Evolutionary conservation across 1,140 invertebrate genomes (phyloP), one percentile per base, ranked within the genome.

Genomic region (Leptopilina boulardi): DNA sequence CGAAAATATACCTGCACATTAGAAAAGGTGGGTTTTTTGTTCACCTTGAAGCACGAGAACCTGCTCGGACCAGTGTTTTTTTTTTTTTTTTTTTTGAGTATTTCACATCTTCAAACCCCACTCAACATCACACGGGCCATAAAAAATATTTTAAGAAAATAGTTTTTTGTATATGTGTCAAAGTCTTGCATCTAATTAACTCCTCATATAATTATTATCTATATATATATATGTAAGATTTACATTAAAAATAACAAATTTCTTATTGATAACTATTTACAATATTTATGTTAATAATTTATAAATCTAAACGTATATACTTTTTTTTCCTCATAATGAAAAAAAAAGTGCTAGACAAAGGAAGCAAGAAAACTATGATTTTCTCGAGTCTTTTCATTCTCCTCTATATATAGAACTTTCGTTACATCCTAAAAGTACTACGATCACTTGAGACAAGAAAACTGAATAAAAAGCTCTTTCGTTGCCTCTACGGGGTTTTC

Each of bases 1-100:
- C 47, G 71, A 80, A 80, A 75, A 80, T 82, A 75, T 80, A 77
- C 77, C 41, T 73, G 75, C 71, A 76, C 71, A 47, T 75, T 79
- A 66, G 23, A 4, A 26, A 15, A 34, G 10, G 26, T 5, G 11
- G 23, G 23, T n/a, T 66, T 30, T 13, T 3, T n/a, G 2, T 66
- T 66, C 59, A 23, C 59, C 59, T 66, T 66, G 21, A 66, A 66
- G 23, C 59, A 66, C 47, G 6, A 51, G 15, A 51, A 51, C 47
- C 2, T 51, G 47, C 47, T 51, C n/a, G 47, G 47, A 51, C 6
- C 47, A 51, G 47, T 51, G 11, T 44, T 44, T 44, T 15, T 13
- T 10, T 30, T 2, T 4, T 59, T 59, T 26, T 59, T 30, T 2
- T 4, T 59, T 59, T 26, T 59, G 56, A 59, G 56, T 59, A 59